These are phyloP conservation scores for Microcebus ravelobensis DNA, from an alignment of 2,113 vertebrate genomes.

Conservation along the genomic window DNA sequence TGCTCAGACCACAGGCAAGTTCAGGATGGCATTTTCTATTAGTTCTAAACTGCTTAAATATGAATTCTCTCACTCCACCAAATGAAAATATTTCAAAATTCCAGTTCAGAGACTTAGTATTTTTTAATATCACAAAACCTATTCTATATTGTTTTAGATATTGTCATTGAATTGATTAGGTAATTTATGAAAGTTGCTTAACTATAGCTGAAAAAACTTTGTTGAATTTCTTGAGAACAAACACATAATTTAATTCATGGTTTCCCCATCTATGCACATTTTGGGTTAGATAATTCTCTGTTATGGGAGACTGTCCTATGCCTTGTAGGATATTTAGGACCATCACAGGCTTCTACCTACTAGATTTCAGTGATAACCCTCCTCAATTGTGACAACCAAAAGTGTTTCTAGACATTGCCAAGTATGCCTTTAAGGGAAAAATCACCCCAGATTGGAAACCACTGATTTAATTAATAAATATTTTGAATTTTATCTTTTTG, in stretches of 20 bases:
- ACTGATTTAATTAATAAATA: not conserved
- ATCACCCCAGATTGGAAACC: not conserved
- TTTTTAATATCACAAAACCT: not conserved
- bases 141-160: not conserved
- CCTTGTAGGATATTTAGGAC: not conserved
- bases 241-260: not conserved
- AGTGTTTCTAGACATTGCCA: not conserved
- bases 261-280: not conserved
- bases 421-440: not conserved
- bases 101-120: not conserved
- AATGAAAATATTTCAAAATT: slow-evolving; percentile 27
- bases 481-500: not conserved
- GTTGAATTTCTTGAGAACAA: not conserved
- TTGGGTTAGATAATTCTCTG: not conserved
- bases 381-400: not conserved
- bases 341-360: not conserved
- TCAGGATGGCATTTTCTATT: not conserved
- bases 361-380: not conserved
- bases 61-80: not conserved
- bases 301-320: not conserved
- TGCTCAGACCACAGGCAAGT: not conserved
- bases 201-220: not conserved
- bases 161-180: not conserved
- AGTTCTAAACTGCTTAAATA: not conserved
- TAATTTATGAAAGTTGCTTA: not conserved